Percentiles rank a stretch among this genome's conserved stretches.
phyloP scores from a whole-genome alignment of 2,797 vertebrate genomes.

The Poecilia picta region DNA sequence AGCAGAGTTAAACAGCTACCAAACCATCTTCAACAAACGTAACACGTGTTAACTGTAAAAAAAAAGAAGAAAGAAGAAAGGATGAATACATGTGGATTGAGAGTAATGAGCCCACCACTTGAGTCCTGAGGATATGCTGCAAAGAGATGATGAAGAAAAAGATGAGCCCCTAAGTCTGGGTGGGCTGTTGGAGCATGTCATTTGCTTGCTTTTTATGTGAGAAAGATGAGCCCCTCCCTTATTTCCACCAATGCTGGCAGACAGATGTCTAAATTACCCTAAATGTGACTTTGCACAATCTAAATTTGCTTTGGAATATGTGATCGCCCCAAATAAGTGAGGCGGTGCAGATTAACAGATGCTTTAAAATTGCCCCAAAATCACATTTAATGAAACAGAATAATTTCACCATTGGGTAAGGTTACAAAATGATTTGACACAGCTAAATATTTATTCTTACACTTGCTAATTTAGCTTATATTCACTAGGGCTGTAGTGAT shows the following conservation, averaged over 20 bases:
- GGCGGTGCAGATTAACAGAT: neutral
- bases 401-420: too few species aligned
- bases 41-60: neutral
- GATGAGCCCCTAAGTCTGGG: constrained; percentile 17
- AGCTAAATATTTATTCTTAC: neutral
- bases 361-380: neutral
- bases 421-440: neutral
- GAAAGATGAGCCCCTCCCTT: constrained; percentile 28
- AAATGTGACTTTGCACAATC: constrained; percentile 29
- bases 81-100: constrained; percentile 11
- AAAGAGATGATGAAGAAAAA: neutral
- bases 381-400: neutral
- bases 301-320: neutral
- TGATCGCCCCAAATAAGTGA: neutral
- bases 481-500: too few species aligned
- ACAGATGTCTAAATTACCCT: constrained; percentile 47
- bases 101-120: constrained; percentile 23
- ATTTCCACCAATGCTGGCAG: constrained; percentile 10
- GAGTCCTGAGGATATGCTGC: constrained; percentile 11
- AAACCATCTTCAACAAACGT: neutral
- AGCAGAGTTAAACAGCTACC: neutral
- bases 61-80: neutral
- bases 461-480: neutral
- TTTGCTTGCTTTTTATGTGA: constrained; percentile 25
- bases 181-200: constrained; percentile 61